A percentile compares a stretch with the other conserved stretches of the same genome.
phyloP scores from a whole-genome alignment of 2,113 vertebrate genomes.

The Panthera leo region DNA sequence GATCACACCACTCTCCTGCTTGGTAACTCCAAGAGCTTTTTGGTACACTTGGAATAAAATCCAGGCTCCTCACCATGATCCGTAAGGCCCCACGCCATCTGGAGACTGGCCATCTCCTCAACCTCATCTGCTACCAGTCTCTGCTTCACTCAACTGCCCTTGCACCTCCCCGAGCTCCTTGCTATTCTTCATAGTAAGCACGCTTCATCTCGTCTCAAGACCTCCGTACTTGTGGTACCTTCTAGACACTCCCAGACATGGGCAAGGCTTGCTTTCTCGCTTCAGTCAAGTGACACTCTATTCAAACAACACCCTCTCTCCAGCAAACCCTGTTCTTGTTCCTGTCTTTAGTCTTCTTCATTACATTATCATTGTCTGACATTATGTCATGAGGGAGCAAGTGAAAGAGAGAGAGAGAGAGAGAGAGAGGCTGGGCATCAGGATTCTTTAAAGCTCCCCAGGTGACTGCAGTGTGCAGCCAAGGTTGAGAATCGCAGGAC shows the following conservation, averaged over 20 bases:
- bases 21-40: not conserved
- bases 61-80: not conserved
- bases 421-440: not conserved
- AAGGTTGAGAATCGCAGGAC: not conserved
- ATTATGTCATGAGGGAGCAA: not conserved
- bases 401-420: not conserved
- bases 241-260: not conserved
- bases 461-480: not conserved
- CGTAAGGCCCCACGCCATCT: not conserved
- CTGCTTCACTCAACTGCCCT: not conserved
- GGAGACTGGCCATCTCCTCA: not conserved
- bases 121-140: not conserved
- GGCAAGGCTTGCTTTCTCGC: not conserved
- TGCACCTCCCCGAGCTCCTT: not conserved
- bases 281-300: not conserved
- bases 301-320: not conserved
- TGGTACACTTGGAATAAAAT: not conserved
- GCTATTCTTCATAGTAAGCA: not conserved
- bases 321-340: not conserved
- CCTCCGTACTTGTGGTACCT: not conserved
- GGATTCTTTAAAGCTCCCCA: not conserved
- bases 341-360: not conserved
- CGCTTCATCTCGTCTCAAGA: fast-evolving
- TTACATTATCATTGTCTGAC: not conserved
- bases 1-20: not conserved